A percentile compares a stretch with the other conserved stretches of the same genome.
Conservation (phyloP, 2,797 vertebrate genomes). For the Eulemur albifrons region DNA sequence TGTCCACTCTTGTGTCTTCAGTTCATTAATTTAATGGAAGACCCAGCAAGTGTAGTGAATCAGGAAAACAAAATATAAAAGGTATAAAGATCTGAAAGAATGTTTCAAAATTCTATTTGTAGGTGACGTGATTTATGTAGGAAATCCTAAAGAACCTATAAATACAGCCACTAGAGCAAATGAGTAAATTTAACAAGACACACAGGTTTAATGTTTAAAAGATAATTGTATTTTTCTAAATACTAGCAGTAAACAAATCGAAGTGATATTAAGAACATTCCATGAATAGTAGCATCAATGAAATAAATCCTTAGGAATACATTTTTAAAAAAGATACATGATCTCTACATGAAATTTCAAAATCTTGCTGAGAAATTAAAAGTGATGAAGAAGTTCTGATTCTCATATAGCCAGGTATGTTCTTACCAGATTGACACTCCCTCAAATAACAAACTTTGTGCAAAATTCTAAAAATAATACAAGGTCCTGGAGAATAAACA, state of each 20-base stretch:
- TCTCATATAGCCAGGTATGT: neutral
- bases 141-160: neutral
- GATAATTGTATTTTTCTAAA: neutral
- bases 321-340: neutral
- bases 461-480: neutral
- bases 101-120: neutral
- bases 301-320: neutral
- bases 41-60: neutral
- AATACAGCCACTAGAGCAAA: neutral
- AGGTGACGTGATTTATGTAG: neutral
- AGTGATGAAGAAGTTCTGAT: neutral
- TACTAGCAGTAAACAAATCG: neutral
- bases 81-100: neutral
- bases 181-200: neutral
- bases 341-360: neutral
- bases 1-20: neutral
- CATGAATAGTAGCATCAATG: neutral
- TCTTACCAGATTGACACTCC: neutral
- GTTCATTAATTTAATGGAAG: neutral
- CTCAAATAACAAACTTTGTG: neutral
- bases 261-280: neutral
- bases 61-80: neutral
- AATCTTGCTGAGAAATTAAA: conserved; percentile 11
- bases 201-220: neutral
- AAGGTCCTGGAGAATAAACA: neutral